phyloP scores from a whole-genome alignment of 2,113 vertebrate genomes.

The Hydrolagus affinis region DNA sequence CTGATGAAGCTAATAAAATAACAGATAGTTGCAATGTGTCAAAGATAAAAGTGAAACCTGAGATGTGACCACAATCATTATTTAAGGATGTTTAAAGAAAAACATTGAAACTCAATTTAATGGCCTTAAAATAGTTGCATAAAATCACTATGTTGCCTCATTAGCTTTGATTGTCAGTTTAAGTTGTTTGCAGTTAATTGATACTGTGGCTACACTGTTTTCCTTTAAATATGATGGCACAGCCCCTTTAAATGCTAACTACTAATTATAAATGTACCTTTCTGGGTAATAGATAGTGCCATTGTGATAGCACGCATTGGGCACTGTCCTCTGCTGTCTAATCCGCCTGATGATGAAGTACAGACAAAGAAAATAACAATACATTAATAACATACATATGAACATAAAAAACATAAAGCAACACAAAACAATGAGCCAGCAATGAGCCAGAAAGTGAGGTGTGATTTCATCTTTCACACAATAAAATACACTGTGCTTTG shows the following conservation, averaged over 20 bases:
- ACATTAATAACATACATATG: background rate
- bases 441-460: background rate
- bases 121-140: background rate
- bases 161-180: background rate
- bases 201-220: background rate
- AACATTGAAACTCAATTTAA: too few species aligned
- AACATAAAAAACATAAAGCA: background rate
- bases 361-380: conserved; percentile 34
- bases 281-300: conserved; percentile 61
- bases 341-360: conserved; percentile 60
- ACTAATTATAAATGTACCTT: conserved; percentile 57
- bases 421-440: background rate
- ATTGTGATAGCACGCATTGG: conserved; percentile 54
- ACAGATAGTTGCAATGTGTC: background rate
- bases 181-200: background rate
- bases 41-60: background rate
- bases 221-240: background rate
- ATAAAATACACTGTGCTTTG: background rate
- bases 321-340: conserved; percentile 63
- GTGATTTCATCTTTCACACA: background rate
- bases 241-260: background rate
- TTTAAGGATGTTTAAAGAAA: too few species aligned
- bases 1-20: background rate
- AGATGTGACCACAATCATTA: background rate
- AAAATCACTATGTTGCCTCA: background rate